Percentiles rank a stretch among this genome's conserved stretches.
Conservation (phyloP, 2,888 invertebrate species). For the Leptopterna dolabrata region DNA sequence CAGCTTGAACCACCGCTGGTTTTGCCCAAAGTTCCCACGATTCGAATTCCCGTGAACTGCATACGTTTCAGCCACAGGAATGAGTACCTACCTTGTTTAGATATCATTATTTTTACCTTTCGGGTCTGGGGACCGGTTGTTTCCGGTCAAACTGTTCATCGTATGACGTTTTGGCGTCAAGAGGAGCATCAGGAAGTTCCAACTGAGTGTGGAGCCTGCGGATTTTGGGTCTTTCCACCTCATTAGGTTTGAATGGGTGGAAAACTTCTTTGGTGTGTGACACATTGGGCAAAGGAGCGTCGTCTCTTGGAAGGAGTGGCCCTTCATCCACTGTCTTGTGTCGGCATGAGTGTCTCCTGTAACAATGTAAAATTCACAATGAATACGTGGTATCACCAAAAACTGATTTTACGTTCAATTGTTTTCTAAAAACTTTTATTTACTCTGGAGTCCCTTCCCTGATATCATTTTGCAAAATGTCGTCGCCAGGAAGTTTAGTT, state of each 20-base stretch:
- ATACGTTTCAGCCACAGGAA: too few relatives aligned
- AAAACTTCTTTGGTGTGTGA: constrained; percentile 64
- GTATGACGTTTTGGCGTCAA: constrained; percentile 72
- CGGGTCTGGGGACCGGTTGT: constrained; percentile 50
- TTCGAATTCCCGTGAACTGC: too few relatives aligned
- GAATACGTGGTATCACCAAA: not conserved
- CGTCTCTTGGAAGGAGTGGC: constrained; percentile 60
- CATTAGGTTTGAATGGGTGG: constrained; percentile 64
- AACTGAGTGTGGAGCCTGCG: constrained; percentile 65
- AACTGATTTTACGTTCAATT: not conserved
- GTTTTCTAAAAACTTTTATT: too few relatives aligned
- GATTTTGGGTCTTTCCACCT: constrained; percentile 65
- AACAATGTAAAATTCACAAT: not conserved
- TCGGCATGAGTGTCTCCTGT: constrained; percentile 85
- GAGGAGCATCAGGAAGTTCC: constrained; percentile 64
- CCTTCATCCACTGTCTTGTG: constrained; percentile 70
- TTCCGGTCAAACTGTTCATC: constrained; percentile 73
- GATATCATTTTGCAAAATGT: too few relatives aligned
- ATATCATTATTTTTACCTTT: constrained; percentile 23
- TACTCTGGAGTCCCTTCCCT: too few relatives aligned
- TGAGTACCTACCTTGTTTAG: too few relatives aligned
- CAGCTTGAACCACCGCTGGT: too few relatives aligned
- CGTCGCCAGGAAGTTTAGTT: too few relatives aligned
- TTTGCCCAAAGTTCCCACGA: too few relatives aligned
- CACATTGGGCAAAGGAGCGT: constrained; percentile 5